Evolutionary conservation across 2,888 invertebrate genomes (phyloP).

Genomic region (Cancer borealis): DNA sequence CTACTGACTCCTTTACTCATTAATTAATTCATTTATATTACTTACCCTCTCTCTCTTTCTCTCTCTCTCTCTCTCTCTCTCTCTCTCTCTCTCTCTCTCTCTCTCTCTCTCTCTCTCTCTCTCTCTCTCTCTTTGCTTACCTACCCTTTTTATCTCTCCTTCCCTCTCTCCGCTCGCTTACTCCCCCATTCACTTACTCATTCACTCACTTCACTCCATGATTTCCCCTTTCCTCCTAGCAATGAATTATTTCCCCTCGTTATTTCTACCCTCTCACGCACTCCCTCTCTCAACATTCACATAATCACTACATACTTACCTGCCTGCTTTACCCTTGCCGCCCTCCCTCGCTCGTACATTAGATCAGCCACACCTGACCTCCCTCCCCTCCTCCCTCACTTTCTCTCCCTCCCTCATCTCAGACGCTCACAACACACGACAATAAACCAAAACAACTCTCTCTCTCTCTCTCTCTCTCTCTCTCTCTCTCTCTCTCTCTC

Average conservation of each 20-base stretch:
- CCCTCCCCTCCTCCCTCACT: background rate
- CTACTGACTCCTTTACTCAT: background rate
- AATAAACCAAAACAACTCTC: background rate
- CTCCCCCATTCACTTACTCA: too few relatives aligned
- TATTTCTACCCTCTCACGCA: constrained; percentile 13
- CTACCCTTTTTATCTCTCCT: background rate
- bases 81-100: background rate
- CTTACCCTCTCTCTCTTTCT: background rate
- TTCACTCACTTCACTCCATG: background rate
- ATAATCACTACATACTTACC: background rate
- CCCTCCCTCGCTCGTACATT: background rate
- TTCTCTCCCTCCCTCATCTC: background rate
- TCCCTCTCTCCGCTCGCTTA: background rate
- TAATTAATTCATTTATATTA: background rate
- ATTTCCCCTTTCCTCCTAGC: background rate
- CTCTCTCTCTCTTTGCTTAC: background rate
- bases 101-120: background rate
- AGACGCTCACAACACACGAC: background rate
- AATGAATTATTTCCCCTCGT: background rate
- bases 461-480: background rate
- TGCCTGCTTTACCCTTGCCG: background rate
- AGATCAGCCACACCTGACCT: background rate
- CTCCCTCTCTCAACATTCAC: constrained; percentile 3
- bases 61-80: background rate
- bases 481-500: constrained; percentile 9